Evolutionary conservation across 2,113 vertebrate genomes (phyloP).

Genomic region (Ceyx cyanopectus): DNA sequence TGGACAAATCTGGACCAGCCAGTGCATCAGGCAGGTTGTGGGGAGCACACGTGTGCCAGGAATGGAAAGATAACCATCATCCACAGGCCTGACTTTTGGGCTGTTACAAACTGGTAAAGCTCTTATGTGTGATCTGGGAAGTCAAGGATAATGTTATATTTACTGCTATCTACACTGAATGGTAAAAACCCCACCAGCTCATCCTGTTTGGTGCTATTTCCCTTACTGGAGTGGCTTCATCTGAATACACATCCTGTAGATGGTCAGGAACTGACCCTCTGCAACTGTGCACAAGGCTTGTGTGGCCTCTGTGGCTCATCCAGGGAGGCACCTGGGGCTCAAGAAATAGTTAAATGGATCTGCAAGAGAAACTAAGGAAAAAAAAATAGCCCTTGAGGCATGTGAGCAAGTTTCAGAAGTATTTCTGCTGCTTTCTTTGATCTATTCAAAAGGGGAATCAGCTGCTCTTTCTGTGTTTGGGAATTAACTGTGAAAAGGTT

Average conservation of each 20-base stretch:
- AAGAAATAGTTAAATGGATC: neutral
- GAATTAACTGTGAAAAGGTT: neutral
- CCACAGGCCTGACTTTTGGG: neutral
- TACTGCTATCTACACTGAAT: neutral
- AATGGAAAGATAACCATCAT: neutral
- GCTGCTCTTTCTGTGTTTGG: neutral
- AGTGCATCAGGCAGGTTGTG: neutral
- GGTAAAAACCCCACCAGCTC: rapidly evolving
- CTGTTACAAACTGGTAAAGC: neutral
- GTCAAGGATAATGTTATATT: neutral
- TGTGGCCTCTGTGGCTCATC: neutral
- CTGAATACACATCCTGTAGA: neutral
- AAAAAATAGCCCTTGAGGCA: neutral
- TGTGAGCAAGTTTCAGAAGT: neutral
- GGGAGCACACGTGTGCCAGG: rapidly evolving
- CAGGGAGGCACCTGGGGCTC: neutral
- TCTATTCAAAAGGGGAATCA: neutral
- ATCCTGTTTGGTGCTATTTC: neutral
- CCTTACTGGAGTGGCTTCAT: neutral
- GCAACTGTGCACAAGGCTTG: neutral
- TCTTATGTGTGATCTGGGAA: neutral
- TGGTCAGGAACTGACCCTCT: neutral
- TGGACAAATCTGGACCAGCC: neutral
- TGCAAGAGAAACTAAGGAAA: neutral
- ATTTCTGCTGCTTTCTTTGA: neutral